These are phyloP conservation scores for Stegana nigrithorax DNA, from an alignment of 2,888 invertebrate species.

Conservation along the genomic window DNA sequence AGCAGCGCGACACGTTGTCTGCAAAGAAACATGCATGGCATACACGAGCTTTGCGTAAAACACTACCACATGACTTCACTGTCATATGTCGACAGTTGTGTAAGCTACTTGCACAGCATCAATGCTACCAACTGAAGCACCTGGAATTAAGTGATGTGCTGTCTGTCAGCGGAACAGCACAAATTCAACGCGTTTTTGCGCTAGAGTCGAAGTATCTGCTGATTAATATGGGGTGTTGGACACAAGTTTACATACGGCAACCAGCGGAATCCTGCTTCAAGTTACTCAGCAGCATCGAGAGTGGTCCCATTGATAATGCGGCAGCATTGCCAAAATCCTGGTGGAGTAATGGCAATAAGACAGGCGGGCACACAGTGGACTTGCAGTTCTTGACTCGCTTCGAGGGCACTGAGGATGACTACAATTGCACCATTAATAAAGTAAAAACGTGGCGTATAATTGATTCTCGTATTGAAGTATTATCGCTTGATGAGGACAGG, in stretches of 20 bases:
- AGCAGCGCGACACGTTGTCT: conserved; percentile 19
- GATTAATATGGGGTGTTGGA: conserved; percentile 66
- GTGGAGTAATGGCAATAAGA: no score
- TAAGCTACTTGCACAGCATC: conserved; percentile 25
- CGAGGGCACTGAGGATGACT: conserved; percentile 31
- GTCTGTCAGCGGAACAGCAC: conserved; percentile 23
- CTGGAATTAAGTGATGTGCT: conserved; percentile 62
- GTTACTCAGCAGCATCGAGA: conserved; percentile 56
- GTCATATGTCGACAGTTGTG: conserved; percentile 44
- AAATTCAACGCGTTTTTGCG: conserved; percentile 37
- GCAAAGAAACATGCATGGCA: conserved; percentile 5
- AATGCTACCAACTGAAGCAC: conserved; percentile 62
- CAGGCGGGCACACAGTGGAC: no score
- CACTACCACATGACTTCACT: conserved; percentile 21
- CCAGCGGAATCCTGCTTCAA: conserved; percentile 48
- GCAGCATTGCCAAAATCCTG: no score
- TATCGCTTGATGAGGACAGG: conserved; percentile 10
- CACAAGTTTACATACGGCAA: conserved; percentile 69
- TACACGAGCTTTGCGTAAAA: conserved; percentile 35
- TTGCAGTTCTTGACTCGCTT: conserved; percentile 63
- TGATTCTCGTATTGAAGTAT: not conserved
- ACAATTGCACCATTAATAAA: conserved; percentile 45
- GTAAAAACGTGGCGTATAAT: conserved; percentile 51
- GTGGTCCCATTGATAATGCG: conserved; percentile 70
- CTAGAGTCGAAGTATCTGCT: conserved; percentile 45